A percentile compares a stretch with the other conserved stretches of the same genome.
These are phyloP conservation scores for Andrena praecox DNA, from an alignment of 2,888 invertebrate species.

Conservation along the genomic window DNA sequence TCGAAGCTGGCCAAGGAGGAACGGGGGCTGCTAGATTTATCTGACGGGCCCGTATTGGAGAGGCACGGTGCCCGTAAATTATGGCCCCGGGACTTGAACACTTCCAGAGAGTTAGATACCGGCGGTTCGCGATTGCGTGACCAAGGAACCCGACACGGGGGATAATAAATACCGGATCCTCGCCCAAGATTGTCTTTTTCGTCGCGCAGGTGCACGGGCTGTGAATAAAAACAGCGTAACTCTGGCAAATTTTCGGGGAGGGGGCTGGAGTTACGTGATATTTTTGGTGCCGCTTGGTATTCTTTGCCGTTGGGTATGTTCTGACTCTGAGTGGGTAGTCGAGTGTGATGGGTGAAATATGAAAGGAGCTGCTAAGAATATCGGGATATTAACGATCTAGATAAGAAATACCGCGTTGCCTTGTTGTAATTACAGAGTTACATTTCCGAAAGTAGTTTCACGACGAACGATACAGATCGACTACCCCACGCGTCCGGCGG, in stretches of 20 bases:
- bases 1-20: constrained; percentile 3
- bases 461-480: background rate
- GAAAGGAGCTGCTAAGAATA: background rate
- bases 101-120: constrained; percentile 59
- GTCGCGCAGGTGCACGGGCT: constrained; percentile 21
- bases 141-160: constrained; percentile 51
- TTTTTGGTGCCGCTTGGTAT: too few species aligned
- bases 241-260: background rate
- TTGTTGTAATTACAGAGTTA: background rate
- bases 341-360: background rate
- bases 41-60: constrained; percentile 48
- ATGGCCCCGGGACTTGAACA: constrained; percentile 30
- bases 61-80: constrained; percentile 58
- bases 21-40: constrained; percentile 58
- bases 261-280: background rate
- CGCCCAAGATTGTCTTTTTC: constrained; percentile 46
- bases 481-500: constrained; percentile 28
- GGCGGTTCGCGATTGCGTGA: constrained; percentile 71
- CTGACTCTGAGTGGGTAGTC: too few species aligned
- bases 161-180: constrained; percentile 71
- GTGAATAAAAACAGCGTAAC: background rate
- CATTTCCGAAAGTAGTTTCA: constrained; percentile 21
- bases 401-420: background rate
- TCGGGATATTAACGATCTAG: constrained; percentile 7
- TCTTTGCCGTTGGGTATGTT: too few species aligned